A percentile compares a stretch with the other conserved stretches of the same genome.
These are phyloP conservation scores for Dreissena polymorpha DNA, from an alignment of 1,140 invertebrate genomes.

Conservation along the genomic window DNA sequence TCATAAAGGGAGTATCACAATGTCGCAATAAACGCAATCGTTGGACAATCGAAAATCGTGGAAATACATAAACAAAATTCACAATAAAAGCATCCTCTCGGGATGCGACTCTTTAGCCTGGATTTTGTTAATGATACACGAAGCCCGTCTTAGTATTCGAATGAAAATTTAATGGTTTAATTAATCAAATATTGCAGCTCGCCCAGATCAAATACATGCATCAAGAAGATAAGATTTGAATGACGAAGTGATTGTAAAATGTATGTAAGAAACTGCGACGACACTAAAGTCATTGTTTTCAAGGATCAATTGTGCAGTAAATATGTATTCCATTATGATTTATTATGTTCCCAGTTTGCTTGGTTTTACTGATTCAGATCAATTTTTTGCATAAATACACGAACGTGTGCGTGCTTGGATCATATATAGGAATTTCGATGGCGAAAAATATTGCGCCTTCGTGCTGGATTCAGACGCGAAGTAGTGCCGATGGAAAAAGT, in stretches of 20 bases:
- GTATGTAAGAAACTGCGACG: background rate
- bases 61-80: too few species aligned
- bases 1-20: too few species aligned
- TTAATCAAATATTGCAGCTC: background rate
- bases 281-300: background rate
- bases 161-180: background rate
- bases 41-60: too few species aligned
- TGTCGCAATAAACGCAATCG: too few species aligned
- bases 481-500: background rate
- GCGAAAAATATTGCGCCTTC: background rate
- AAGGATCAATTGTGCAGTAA: background rate
- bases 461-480: background rate
- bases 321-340: background rate
- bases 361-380: background rate
- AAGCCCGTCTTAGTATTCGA: background rate
- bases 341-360: too few species aligned
- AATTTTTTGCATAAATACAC: background rate
- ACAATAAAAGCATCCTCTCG: too few species aligned
- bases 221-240: background rate
- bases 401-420: background rate
- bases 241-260: background rate
- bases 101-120: background rate
- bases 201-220: background rate
- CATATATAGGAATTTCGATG: conserved; percentile 11
- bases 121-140: background rate